Conservation (phyloP, 1,140 invertebrate species). For the Drosophila arawakana region DNA sequence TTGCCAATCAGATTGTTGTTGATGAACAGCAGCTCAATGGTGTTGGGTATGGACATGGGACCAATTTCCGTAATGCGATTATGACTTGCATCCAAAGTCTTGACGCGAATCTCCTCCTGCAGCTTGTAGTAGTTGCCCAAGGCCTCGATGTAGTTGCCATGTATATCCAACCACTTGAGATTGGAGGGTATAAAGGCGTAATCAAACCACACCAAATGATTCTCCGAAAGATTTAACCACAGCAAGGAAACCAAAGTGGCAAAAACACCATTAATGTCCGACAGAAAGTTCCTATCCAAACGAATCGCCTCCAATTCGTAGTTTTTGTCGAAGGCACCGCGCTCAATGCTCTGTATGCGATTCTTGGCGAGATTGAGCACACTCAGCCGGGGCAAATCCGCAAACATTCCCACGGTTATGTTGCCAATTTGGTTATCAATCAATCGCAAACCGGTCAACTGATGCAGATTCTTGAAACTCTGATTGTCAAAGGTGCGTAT, state of each 20-base stretch:
- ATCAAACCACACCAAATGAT: constrained; percentile 96
- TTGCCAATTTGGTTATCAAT: constrained; percentile 95
- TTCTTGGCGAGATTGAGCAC: constrained; percentile 95
- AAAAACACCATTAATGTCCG: constrained; percentile 94
- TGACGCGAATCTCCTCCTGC: constrained; percentile 91
- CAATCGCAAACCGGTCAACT: constrained; percentile 92
- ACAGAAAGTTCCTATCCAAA: constrained; percentile 93
- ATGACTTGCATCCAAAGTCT: constrained; percentile 94
- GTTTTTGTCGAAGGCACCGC: constrained; percentile 92
- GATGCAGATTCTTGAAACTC: constrained; percentile 92
- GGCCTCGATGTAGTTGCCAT: constrained; percentile 93
- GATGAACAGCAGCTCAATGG: constrained; percentile 94
- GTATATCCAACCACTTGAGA: constrained; percentile 95
- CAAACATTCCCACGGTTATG: constrained; percentile 93
- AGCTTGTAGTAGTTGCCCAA: constrained; percentile 94
- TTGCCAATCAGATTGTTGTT: constrained; percentile 94
- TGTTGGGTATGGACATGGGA: constrained; percentile 93
- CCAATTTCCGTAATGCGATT: constrained; percentile 93
- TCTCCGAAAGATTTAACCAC: constrained; percentile 95
- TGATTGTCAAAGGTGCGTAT: constrained; percentile 92
- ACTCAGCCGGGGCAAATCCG: constrained; percentile 92
- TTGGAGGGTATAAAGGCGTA: constrained; percentile 94
- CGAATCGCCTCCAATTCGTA: constrained; percentile 92
- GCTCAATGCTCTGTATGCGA: constrained; percentile 92
- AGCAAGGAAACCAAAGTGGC: constrained; percentile 91